Conservation (phyloP, 2,797 vertebrate species). For the Xenopus petersii region DNA sequence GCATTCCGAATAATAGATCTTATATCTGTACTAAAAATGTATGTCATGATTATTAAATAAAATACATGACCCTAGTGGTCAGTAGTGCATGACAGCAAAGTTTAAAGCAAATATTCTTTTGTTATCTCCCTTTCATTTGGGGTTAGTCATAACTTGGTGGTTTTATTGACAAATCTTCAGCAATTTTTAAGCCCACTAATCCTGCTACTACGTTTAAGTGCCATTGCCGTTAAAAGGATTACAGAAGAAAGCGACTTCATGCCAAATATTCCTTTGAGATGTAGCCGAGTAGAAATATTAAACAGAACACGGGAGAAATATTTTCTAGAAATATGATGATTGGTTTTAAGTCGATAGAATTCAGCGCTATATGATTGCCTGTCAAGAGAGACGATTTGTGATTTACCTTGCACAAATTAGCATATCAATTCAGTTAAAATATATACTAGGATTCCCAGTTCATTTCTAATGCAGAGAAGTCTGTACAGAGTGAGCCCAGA, state of each 20-base stretch:
- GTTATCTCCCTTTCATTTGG: too few species aligned
- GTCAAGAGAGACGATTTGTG: conserved; percentile 47
- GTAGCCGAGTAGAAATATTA: conserved; percentile 4
- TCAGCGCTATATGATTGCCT: conserved; percentile 39
- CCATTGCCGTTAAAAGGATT: background rate
- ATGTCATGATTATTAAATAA: too few species aligned
- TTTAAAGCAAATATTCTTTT: too few species aligned
- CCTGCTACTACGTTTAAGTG: background rate
- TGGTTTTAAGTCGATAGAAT: conserved; percentile 43
- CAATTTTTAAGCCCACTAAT: background rate
- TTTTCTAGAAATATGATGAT: conserved; percentile 28
- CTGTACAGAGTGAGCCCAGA: background rate
- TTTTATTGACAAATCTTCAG: too few species aligned
- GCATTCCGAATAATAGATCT: too few species aligned
- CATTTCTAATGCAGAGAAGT: background rate
- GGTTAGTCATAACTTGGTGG: too few species aligned
- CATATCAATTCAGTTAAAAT: conserved; percentile 39
- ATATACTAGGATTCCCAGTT: conserved; percentile 15
- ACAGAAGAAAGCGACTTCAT: background rate
- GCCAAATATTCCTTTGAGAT: conserved; percentile 1
- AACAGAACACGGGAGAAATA: conserved; percentile 22
- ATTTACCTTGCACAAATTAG: conserved; percentile 54
- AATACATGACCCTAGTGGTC: too few species aligned
- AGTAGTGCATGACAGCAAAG: too few species aligned
- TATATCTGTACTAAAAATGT: too few species aligned